Evolutionary conservation across 2,888 invertebrate species (phyloP).

Genomic region (Hoplodrina ambigua): DNA sequence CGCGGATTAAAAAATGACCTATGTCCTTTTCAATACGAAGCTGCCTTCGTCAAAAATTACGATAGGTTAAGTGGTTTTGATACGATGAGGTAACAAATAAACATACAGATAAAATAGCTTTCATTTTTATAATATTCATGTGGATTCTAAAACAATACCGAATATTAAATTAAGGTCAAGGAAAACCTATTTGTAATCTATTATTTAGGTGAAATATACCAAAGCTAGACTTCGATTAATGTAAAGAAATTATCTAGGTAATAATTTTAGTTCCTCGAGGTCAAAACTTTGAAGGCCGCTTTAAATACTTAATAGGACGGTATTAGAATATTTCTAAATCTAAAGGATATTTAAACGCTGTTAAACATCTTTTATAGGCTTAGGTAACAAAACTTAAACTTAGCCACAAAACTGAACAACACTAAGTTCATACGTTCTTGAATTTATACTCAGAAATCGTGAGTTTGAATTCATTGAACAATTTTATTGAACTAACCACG

Average conservation of each 20-base stretch:
- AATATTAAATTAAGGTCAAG: not conserved
- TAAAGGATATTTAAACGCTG: conserved; percentile 35
- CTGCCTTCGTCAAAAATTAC: too few relatives aligned
- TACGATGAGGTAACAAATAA: too few relatives aligned
- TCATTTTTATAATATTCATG: too few relatives aligned
- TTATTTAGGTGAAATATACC: not conserved
- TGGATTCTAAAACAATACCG: not conserved
- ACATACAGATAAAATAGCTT: too few relatives aligned
- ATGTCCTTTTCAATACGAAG: too few relatives aligned
- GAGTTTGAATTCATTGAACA: conserved; percentile 49
- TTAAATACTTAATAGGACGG: conserved; percentile 24
- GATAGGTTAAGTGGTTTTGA: too few relatives aligned
- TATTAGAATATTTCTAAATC: conserved; percentile 21
- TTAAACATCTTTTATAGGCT: conserved; percentile 40
- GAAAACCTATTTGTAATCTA: not conserved
- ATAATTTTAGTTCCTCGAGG: conserved; percentile 8
- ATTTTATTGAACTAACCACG: conserved; percentile 31
- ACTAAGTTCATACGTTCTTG: conserved; percentile 27
- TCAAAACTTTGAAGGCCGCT: conserved; percentile 23
- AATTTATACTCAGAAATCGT: conserved; percentile 33
- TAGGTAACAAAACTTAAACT: conserved; percentile 30
- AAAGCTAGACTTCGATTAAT: conserved; percentile 4
- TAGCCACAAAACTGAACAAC: conserved; percentile 42
- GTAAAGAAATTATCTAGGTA: conserved; percentile 11
- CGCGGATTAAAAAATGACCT: too few relatives aligned